A percentile compares a stretch with the other conserved stretches of the same genome.
These are phyloP conservation scores for Sciaenops ocellatus DNA, from an alignment of 2,797 vertebrate species.

Conservation along the genomic window DNA sequence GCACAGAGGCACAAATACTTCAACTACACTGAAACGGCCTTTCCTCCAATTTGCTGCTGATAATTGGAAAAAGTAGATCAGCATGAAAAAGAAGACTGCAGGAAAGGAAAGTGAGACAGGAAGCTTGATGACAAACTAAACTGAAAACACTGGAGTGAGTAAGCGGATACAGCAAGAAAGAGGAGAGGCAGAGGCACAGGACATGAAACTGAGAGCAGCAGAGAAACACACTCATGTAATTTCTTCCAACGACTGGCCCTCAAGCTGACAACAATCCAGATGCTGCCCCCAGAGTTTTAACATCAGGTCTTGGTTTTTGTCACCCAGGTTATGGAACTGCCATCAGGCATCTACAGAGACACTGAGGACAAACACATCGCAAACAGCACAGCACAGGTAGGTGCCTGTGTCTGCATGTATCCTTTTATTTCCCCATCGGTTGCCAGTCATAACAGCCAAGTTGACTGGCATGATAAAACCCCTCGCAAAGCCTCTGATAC, in stretches of 20 bases:
- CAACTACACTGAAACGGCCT: constrained; percentile 5
- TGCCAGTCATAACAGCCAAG: constrained; percentile 10
- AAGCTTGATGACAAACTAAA: constrained; percentile 15
- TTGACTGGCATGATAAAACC: constrained; percentile 18
- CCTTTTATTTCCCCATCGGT: constrained; percentile 25
- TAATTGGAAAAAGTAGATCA: constrained; percentile 42
- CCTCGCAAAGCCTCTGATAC: background rate
- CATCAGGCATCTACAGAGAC: constrained; percentile 26
- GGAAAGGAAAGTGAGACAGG: constrained; percentile 19
- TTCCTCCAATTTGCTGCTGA: constrained; percentile 17
- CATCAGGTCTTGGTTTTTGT: background rate
- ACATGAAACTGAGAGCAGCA: background rate
- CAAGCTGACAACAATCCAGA: background rate
- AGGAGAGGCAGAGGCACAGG: background rate
- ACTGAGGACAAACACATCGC: constrained; percentile 1
- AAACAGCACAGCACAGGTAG: constrained; percentile 7
- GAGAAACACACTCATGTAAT: background rate
- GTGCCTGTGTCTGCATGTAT: background rate
- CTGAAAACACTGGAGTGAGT: constrained; percentile 1
- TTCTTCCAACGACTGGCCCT: background rate
- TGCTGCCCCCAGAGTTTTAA: background rate
- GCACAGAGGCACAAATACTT: constrained; percentile 20
- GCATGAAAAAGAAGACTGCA: constrained; percentile 4
- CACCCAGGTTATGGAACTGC: constrained; percentile 35
- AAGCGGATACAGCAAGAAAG: background rate